These are phyloP conservation scores for Danaus chrysippus DNA, from an alignment of 2,888 invertebrate genomes.

Conservation along the genomic window DNA sequence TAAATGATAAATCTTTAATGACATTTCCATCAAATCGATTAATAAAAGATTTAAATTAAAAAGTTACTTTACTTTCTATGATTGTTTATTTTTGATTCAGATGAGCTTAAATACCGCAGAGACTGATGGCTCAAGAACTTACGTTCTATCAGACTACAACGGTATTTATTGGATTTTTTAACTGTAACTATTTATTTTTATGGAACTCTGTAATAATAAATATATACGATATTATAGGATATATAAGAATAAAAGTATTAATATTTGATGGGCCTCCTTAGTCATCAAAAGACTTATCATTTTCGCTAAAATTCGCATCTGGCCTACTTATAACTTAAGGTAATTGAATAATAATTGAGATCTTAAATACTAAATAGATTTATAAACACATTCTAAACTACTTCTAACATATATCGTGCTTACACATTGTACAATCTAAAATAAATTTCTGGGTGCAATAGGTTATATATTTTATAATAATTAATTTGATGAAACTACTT, in stretches of 20 bases:
- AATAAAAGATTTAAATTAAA: not conserved
- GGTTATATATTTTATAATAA: slow-evolving; percentile 26
- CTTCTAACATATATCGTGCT: slow-evolving; percentile 34
- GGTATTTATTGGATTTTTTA: slow-evolving; percentile 54
- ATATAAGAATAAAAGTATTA: slow-evolving; percentile 25
- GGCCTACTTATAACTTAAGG: slow-evolving; percentile 20
- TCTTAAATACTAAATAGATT: slow-evolving; percentile 23
- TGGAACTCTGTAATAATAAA: not conserved
- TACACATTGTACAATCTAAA: slow-evolving; percentile 25
- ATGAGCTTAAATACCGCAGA: slow-evolving; percentile 56
- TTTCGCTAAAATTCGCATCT: slow-evolving; percentile 55
- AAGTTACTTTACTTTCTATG: slow-evolving; percentile 9
- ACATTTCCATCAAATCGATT: slow-evolving; percentile 25
- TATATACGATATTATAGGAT: slow-evolving; percentile 13
- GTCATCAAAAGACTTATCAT: slow-evolving; percentile 53
- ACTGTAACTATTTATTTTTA: slow-evolving; percentile 14
- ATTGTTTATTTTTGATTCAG: slow-evolving; percentile 12
- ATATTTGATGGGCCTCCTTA: slow-evolving; percentile 66
- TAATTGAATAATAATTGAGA: slow-evolving; percentile 20
- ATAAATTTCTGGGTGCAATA: slow-evolving; percentile 30
- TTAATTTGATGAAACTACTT: slow-evolving; percentile 30
- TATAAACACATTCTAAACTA: slow-evolving; percentile 27
- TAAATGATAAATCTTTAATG: slow-evolving; percentile 21
- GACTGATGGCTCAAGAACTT: slow-evolving; percentile 75
- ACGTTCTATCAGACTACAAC: slow-evolving; percentile 66